Conservation (phyloP, 2,797 vertebrate genomes). For the Discoglossus pictus region DNA sequence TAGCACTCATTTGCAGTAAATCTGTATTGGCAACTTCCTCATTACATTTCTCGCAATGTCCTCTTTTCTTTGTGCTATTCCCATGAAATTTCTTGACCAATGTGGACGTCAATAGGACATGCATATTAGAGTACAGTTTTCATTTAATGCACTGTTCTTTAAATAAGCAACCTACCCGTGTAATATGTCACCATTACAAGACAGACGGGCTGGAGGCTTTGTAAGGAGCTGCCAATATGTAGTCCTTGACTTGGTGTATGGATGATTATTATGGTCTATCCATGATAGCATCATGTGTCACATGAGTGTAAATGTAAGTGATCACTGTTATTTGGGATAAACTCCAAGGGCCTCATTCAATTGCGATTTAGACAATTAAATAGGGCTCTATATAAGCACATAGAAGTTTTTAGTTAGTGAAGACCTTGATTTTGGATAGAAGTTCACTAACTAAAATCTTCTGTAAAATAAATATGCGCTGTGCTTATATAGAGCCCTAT, state of each 20-base stretch:
- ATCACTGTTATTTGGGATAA: no score
- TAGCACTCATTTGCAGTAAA: slow-evolving; percentile 49
- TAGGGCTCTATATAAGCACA: neutral
- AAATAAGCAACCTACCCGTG: slow-evolving; percentile 29
- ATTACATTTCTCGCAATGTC: slow-evolving; percentile 32
- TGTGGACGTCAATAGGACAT: slow-evolving; percentile 37
- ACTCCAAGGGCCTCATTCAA: neutral
- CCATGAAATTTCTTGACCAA: slow-evolving; percentile 31
- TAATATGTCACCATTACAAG: slow-evolving; percentile 46
- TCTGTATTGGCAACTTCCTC: slow-evolving; percentile 51
- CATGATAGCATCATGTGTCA: neutral
- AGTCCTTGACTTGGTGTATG: slow-evolving; percentile 26
- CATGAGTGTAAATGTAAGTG: slow-evolving; percentile 15
- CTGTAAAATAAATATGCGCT: no score
- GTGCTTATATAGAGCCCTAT: no score
- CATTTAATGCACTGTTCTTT: slow-evolving; percentile 34
- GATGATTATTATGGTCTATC: slow-evolving; percentile 10
- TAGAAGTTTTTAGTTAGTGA: neutral
- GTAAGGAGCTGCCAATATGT: slow-evolving; percentile 28
- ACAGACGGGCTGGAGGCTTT: slow-evolving; percentile 25
- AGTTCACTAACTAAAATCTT: no score
- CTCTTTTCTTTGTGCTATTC: slow-evolving; percentile 30
- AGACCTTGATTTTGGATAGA: no score
- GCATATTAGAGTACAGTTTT: slow-evolving; percentile 31
- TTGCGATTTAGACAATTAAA: neutral